Evolutionary conservation across 2,888 invertebrate genomes (phyloP), one percentile per base, ranked within the genome.

Genomic region (Trachelus troglodyta): DNA sequence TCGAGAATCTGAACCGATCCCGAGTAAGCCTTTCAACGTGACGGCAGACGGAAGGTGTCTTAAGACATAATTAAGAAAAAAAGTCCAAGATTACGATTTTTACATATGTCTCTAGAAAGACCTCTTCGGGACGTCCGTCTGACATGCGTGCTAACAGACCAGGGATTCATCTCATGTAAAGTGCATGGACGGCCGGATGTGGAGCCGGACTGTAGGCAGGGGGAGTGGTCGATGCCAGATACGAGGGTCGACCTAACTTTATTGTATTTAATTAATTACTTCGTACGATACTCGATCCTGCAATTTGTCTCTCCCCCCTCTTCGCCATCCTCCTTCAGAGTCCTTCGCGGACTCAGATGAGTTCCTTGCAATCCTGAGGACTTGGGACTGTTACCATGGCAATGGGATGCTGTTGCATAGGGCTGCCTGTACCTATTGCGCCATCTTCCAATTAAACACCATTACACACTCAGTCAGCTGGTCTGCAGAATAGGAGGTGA

Each of bases 181-280:
- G 56, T 56, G 23, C 56, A 56, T 80, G 83, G 75, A 84, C 82
- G 83, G 81, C 75, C 77, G 75, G 81, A 81, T 81, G 40, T 79
- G 75, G 56, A 56, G 56, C 56, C 56, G 56, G 56, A 56, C 56
- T 56, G 56, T 9, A 56, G 56, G 23, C 74, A 76, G 76, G 84
- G 86, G 89, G 89, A 87, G 89, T 88, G 89, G 89, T 81, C 85
- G 89, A 89, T 89, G 83, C 82, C 81, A 88, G 89, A 89, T 89
- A 89, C 83, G 83, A 86, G 85, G 88, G 84, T 85, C 85, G 85
- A 87, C 87, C 88, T 84, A 87, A 87, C 86, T 89, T 88, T 88
- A 88, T 89, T 87, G 86, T 86, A 86, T 88, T 89, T 88, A 88
- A 89, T 89, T 89, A 89, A 89, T 89, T 88, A 89, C 88, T 88